These are phyloP conservation scores for Diplolepis rosae DNA, from an alignment of 2,888 invertebrate species.

Conservation along the genomic window DNA sequence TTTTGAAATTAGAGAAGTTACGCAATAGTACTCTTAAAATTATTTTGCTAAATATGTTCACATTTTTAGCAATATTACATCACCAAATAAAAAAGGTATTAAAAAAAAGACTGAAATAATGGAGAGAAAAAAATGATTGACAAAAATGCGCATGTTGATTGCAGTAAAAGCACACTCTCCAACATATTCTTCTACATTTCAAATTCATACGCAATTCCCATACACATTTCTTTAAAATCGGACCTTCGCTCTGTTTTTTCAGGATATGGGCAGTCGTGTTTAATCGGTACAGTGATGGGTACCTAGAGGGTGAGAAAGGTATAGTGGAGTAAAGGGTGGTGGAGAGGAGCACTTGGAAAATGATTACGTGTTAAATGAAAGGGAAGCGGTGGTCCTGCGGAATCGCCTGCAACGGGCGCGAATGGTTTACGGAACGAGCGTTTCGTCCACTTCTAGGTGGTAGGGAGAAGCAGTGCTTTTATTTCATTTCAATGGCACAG, in stretches of 20 bases:
- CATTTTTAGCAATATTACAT: too few relatives aligned
- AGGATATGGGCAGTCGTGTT: conserved; percentile 16
- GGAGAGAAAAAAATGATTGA: neutral
- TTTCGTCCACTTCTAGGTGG: conserved; percentile 44
- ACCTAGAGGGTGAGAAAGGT: neutral
- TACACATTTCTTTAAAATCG: conserved; percentile 23
- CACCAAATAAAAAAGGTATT: too few relatives aligned
- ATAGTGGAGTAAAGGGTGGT: neutral
- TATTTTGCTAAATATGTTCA: too few relatives aligned
- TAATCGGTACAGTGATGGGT: conserved; percentile 25
- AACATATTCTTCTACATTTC: neutral
- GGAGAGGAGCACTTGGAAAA: conserved; percentile 64
- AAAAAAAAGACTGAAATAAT: too few relatives aligned
- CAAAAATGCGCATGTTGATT: neutral
- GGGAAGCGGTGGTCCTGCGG: conserved; percentile 59
- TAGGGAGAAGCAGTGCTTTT: conserved; percentile 64
- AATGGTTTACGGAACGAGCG: conserved; percentile 45
- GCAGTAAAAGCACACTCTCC: neutral
- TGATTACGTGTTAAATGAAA: conserved; percentile 71
- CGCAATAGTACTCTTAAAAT: too few relatives aligned
- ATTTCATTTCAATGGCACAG: conserved; percentile 72
- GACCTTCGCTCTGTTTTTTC: conserved; percentile 17
- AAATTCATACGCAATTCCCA: conserved; percentile 8
- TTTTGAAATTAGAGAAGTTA: too few relatives aligned
- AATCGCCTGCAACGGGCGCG: too few relatives aligned